These are phyloP conservation scores for Galendromus occidentalis DNA, from an alignment of 1,140 invertebrate genomes.

Conservation along the genomic window DNA sequence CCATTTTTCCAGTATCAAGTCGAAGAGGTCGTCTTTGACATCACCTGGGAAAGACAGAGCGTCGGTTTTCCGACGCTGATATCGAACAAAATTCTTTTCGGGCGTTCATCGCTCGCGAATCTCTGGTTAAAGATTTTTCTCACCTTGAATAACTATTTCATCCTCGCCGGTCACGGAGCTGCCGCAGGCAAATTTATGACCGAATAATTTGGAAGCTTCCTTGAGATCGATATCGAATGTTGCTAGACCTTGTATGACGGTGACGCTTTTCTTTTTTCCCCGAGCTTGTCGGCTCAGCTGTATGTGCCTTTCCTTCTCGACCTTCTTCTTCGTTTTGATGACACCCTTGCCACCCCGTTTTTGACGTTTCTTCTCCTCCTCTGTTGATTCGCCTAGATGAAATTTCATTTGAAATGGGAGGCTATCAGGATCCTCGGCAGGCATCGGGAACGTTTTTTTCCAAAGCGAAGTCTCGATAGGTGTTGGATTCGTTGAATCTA, in stretches of 20 bases:
- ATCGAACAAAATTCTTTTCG: no score
- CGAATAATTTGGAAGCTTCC: conserved; percentile 92
- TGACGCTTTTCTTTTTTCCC: conserved; percentile 97
- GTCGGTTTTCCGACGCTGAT: no score
- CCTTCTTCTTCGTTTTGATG: conserved; percentile 67
- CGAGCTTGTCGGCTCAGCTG: conserved; percentile 58
- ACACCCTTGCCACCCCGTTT: conserved; percentile 72
- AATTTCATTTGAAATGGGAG: conserved; percentile 30
- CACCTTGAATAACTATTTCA: conserved; percentile 92
- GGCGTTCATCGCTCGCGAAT: no score
- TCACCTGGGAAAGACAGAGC: conserved; percentile 34
- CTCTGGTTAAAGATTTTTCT: conserved; percentile 26
- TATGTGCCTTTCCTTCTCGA: conserved; percentile 47
- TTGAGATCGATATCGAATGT: conserved; percentile 94
- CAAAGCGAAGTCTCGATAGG: conserved; percentile 15
- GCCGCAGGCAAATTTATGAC: conserved; percentile 91
- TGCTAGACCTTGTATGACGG: conserved; percentile 47
- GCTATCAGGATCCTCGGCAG: neutral
- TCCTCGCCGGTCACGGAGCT: conserved; percentile 94
- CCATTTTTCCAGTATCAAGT: conserved; percentile 95
- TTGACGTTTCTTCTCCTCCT: conserved; percentile 82
- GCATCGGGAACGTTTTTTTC: conserved; percentile 14
- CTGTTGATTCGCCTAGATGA: conserved; percentile 40
- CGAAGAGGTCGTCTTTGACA: conserved; percentile 90
- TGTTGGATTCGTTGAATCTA: neutral